Evolutionary conservation across 2,113 vertebrate species (phyloP).

Genomic region (Thomomys bottae): DNA sequence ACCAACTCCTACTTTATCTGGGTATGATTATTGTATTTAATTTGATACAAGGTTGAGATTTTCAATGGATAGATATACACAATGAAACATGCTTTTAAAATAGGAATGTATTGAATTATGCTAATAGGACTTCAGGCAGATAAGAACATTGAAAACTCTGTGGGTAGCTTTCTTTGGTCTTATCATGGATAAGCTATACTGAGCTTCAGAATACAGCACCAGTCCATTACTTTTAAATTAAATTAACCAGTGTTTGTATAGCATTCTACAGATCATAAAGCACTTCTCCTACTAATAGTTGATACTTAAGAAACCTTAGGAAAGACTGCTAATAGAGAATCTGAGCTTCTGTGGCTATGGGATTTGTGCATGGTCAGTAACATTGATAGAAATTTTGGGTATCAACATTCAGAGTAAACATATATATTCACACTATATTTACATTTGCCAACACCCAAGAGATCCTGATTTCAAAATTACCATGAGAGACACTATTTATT

Average conservation of each 20-base stretch:
- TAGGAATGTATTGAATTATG: constrained; percentile 11
- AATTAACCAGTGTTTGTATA: background rate
- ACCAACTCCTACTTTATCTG: background rate
- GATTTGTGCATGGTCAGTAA: background rate
- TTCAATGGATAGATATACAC: constrained; percentile 15
- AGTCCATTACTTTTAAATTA: background rate
- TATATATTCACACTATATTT: background rate
- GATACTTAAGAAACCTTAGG: background rate
- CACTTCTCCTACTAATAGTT: background rate
- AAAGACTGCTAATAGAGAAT: background rate
- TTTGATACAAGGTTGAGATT: background rate
- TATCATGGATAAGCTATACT: background rate
- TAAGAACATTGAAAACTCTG: background rate
- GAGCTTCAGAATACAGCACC: background rate
- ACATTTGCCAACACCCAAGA: background rate
- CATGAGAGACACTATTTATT: background rate
- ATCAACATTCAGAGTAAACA: background rate
- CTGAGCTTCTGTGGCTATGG: background rate
- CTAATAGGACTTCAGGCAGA: background rate
- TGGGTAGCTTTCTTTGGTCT: background rate
- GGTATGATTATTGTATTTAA: background rate
- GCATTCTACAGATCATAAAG: background rate
- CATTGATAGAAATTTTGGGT: background rate
- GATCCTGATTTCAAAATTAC: background rate
- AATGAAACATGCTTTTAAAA: background rate